Evolutionary conservation across 1,140 invertebrate genomes (phyloP).

Genomic region (Bicyclus anynana): DNA sequence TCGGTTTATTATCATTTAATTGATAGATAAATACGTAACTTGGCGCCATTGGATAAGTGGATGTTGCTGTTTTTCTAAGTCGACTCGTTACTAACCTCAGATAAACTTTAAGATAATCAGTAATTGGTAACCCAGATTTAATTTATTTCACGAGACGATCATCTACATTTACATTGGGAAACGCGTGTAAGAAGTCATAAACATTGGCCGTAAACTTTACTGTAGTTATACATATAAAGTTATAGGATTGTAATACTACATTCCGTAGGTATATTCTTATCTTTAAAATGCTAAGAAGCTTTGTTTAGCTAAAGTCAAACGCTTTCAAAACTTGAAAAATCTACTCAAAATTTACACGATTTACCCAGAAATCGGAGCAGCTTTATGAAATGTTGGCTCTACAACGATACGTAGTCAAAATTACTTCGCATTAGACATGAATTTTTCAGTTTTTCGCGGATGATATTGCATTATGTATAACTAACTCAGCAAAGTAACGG

Average conservation of each 20-base stretch:
- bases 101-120: constrained; percentile 52
- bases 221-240: background rate
- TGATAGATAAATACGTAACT: background rate
- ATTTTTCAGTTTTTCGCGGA: too few relatives aligned
- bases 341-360: too few relatives aligned
- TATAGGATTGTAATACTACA: background rate
- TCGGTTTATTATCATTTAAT: background rate
- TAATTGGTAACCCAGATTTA: constrained; percentile 37
- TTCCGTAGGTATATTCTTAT: background rate
- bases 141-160: constrained; percentile 47
- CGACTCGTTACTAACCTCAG: constrained; percentile 55
- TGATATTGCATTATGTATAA: too few relatives aligned
- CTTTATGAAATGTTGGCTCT: too few relatives aligned
- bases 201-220: constrained; percentile 15
- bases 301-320: too few relatives aligned
- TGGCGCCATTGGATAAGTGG: constrained; percentile 50
- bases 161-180: constrained; percentile 29
- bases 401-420: too few relatives aligned
- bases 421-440: too few relatives aligned
- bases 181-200: constrained; percentile 30
- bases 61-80: constrained; percentile 56
- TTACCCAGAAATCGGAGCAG: too few relatives aligned
- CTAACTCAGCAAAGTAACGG: too few relatives aligned
- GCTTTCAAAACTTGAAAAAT: too few relatives aligned
- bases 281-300: too few relatives aligned